Percentiles rank a stretch among this genome's conserved stretches.
phyloP scores from a whole-genome alignment of 2,888 invertebrate species.

The Plebejus anna region DNA sequence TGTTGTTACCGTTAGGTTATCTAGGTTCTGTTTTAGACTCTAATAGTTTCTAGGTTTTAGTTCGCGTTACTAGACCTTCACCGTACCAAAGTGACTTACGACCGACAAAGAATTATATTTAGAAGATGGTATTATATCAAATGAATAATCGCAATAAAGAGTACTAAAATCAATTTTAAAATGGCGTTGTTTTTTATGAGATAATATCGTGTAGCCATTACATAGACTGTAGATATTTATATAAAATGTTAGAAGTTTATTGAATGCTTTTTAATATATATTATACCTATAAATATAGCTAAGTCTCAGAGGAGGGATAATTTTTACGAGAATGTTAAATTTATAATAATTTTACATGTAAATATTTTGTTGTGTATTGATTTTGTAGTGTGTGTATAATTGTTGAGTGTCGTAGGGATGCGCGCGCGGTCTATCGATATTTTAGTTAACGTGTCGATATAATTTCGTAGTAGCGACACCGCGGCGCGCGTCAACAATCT shows the following conservation, averaged over 20 bases:
- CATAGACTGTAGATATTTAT: conserved; percentile 68
- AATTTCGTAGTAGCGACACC: background rate
- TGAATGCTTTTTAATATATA: conserved; percentile 52
- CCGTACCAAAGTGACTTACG: conserved; percentile 32
- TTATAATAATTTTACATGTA: conserved; percentile 32
- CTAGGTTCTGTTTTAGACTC: background rate
- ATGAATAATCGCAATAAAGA: conserved; percentile 29
- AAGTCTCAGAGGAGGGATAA: conserved; percentile 29
- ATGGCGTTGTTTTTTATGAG: conserved; percentile 33
- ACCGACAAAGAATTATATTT: conserved; percentile 31
- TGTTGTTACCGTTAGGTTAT: background rate
- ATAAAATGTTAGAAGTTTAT: conserved; percentile 72
- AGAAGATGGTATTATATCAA: conserved; percentile 27
- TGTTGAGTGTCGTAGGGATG: conserved; percentile 33
- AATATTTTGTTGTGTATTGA: conserved; percentile 37
- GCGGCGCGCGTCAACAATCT: conserved; percentile 19
- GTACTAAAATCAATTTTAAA: conserved; percentile 29
- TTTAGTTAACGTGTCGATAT: conserved; percentile 29
- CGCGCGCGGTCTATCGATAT: conserved; percentile 19
- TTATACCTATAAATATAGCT: conserved; percentile 43
- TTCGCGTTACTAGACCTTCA: conserved; percentile 30
- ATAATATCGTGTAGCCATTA: conserved; percentile 53
- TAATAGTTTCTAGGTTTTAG: conserved; percentile 20
- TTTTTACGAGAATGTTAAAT: conserved; percentile 28
- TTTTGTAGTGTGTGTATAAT: conserved; percentile 52